Base-by-base conservation (phyloP, 2,113 vertebrate genomes). In the Cyrtonyx montezumae region DNA sequence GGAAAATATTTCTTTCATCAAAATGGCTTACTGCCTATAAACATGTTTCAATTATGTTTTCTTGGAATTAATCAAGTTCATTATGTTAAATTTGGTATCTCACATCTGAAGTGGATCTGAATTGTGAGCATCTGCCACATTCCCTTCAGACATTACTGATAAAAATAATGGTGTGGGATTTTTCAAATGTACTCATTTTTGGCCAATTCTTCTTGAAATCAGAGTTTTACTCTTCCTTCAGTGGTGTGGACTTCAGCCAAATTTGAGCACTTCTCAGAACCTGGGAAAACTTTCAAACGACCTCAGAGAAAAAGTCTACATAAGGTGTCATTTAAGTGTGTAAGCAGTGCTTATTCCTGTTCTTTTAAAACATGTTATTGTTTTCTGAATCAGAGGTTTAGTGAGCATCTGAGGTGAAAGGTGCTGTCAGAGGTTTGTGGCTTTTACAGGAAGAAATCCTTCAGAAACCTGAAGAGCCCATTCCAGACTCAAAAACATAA, bases 1-100 rank as follows among this genome's bases (percentile, higher is more conserved):
- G 84, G 65, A 90, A 95, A 90, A 80, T 96, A 95, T 96, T 96
- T 95, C 96, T 96, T 97, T 97, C 93, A 94, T 96, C 92, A 95
- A 65, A 80, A 93, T 94, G 94, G 95, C 96, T 94, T 78, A 37
- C 83, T 91, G 94, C 94, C 91, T 77, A 94, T 96, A 94, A 96
- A 94, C 88, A 80, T 59, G 65, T 94, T 90, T 79, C 94, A 94
- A 94, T 96, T 96, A 93, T 97, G 91, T 95, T 97, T 96, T 77
- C 92, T 76, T 79, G 93, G 92, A 95, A 95, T 94, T 94, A 92
- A 90, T 92, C 74, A 86, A 84, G 76, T 95, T 95, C 87, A 81
- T 95, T 90, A 94, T 89, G 73, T 79, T 88, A 91, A 87, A 51
- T 87, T 92, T 79, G 94, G 85, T 91, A 90, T 87, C 88, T 88